These are phyloP conservation scores for Balearica regulorum DNA, from an alignment of 2,797 vertebrate species.

Conservation along the genomic window DNA sequence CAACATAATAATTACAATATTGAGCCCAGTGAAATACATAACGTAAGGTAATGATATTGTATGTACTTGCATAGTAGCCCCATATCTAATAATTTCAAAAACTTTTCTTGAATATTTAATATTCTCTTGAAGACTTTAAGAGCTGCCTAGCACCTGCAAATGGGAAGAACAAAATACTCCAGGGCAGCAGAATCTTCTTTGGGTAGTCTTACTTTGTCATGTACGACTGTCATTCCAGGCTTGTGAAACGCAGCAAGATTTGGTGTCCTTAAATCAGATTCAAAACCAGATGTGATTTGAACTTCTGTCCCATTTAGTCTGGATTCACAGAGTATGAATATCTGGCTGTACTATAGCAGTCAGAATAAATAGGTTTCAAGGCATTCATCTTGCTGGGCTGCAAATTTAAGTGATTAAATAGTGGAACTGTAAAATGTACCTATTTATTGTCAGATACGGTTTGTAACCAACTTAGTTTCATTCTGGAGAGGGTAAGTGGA, in stretches of 20 bases:
- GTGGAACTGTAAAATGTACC: neutral
- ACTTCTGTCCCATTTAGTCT: neutral
- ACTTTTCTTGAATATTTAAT: neutral
- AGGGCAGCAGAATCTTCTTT: neutral
- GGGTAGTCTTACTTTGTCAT: neutral
- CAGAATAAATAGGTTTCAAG: neutral
- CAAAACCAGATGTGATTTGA: neutral
- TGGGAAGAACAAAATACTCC: neutral
- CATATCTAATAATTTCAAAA: neutral
- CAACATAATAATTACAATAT: slow-evolving; percentile 17
- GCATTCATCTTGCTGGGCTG: neutral
- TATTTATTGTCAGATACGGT: neutral
- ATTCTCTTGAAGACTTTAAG: neutral
- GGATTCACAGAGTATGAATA: neutral
- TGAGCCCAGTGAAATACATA: slow-evolving; percentile 9
- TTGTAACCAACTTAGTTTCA: neutral
- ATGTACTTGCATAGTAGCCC: neutral
- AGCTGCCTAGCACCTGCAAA: neutral
- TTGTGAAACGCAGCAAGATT: neutral
- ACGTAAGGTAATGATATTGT: slow-evolving; percentile 11
- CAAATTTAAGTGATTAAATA: neutral
- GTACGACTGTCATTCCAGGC: neutral
- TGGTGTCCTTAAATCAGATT: neutral
- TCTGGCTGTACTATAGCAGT: neutral
- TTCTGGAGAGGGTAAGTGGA: neutral